Base-by-base conservation (phyloP, 1,140 invertebrate genomes). In the Lasioglossum baleicum region DNA sequence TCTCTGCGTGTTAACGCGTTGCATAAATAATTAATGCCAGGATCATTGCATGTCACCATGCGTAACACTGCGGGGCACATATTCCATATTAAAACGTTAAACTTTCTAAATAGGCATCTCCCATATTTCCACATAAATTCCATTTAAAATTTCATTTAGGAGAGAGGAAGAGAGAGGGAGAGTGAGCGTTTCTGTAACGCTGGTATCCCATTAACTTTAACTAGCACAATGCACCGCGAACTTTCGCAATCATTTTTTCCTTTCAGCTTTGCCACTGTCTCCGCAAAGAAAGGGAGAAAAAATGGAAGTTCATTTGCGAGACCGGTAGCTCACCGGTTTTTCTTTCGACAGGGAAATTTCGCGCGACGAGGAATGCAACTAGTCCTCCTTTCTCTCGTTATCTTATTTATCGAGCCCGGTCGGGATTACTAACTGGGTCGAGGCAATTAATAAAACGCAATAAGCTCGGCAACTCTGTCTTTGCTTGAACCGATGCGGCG, bases 371-470 rank as follows among this genome's bases (percentile, higher is more conserved):
- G 26, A 11, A 67, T 11, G 10, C 11, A 31, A 35, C 56, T 15
- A 15, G 56, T 31, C 22, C 64, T 73, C 44, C 60, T 26, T 13
- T 11, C 1, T 17, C 15, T 69, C 56, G 58, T 76, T 80, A 80
- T 22, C 65, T 80, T 69, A 56, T 64, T 81, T 67, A 80, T 80
- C 58, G 44, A 56, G n/a, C 42, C 10, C n/a, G 64, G 40, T 44
- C 6, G 58, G 31, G 53, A 81, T 76, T 76, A 76, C 60, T 76
- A 81, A 81, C 79, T 76, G 35, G 74, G 60, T 81, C 73, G 74
- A 65, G 79, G 73, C 60, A 81, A 81, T 81, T 81, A 81, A 81
- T 81, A 76, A 70, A 81, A 76, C n/a, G 79, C 40, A 81, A 76
- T 81, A 81, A 76, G 56, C 73, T 51, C 17, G 73, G 56, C 42